Evolutionary conservation across 1,140 invertebrate species (phyloP).

Genomic region (Aphelinus atriplicis): DNA sequence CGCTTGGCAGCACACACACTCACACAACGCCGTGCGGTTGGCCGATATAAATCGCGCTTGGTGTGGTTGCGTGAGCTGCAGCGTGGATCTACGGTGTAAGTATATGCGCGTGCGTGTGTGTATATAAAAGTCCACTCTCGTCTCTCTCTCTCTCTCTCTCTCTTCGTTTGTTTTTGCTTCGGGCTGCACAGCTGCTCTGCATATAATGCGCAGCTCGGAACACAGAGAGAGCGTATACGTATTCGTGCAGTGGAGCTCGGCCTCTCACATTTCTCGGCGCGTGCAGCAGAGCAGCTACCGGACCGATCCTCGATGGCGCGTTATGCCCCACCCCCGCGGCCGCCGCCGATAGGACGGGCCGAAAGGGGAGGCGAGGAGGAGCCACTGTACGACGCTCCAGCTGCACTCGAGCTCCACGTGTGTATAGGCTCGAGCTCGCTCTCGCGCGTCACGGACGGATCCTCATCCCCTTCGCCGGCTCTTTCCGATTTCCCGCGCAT

Average conservation of each 20-base stretch:
- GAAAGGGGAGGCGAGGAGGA: too few species aligned
- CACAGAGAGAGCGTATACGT: too few species aligned
- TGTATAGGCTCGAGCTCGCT: background rate
- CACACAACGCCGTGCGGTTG: too few species aligned
- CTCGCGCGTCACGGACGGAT: background rate
- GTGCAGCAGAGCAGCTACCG: too few species aligned
- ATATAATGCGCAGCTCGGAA: conserved; percentile 59
- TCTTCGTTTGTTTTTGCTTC: conserved; percentile 46
- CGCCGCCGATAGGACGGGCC: background rate
- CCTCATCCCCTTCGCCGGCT: background rate
- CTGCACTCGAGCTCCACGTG: background rate
- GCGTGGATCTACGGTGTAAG: too few species aligned
- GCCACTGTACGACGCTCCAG: too few species aligned
- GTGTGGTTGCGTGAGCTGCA: too few species aligned
- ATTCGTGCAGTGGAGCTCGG: background rate
- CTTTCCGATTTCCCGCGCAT: background rate
- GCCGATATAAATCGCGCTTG: too few species aligned
- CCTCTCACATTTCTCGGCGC: background rate
- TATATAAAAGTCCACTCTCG: too few species aligned
- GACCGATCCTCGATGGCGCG: background rate
- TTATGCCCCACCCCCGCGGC: background rate
- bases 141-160: conserved; percentile 36
- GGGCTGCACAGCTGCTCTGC: conserved; percentile 59
- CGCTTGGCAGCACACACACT: too few species aligned
- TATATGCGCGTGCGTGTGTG: too few species aligned